These are phyloP conservation scores for Archegozetes longisetosus DNA, from an alignment of 1,140 invertebrate species.

Conservation along the genomic window DNA sequence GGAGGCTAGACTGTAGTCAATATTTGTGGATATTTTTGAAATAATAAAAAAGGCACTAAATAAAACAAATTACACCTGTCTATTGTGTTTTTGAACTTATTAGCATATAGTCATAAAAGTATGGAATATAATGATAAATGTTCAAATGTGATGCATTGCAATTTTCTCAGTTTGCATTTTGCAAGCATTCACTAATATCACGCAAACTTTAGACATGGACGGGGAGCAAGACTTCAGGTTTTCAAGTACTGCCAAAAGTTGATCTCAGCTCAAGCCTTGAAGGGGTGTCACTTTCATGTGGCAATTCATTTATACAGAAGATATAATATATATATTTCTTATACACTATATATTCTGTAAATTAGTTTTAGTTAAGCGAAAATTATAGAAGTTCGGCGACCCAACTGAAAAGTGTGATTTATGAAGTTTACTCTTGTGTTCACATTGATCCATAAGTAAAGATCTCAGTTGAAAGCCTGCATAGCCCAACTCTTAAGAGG, in stretches of 20 bases:
- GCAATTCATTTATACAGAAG: background rate
- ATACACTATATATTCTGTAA: background rate
- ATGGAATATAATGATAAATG: background rate
- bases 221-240: background rate
- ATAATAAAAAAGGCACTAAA: too few relatives aligned
- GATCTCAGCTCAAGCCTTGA: background rate
- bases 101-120: too few relatives aligned
- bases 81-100: too few relatives aligned
- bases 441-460: too few relatives aligned
- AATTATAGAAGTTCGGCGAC: background rate
- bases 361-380: background rate
- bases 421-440: too few relatives aligned
- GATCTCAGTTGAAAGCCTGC: background rate
- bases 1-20: too few relatives aligned
- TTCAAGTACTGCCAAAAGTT: background rate
- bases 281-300: background rate
- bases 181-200: background rate
- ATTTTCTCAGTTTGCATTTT: background rate
- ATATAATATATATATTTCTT: background rate
- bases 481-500: background rate
- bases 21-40: too few relatives aligned
- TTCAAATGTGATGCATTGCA: background rate
- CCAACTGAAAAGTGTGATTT: background rate
- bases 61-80: too few relatives aligned
- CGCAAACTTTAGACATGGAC: background rate